Percentiles rank a stretch among this genome's conserved stretches.
Evolutionary conservation across 2,797 vertebrate species (phyloP).

Genomic region (Carcharodon carcharias): DNA sequence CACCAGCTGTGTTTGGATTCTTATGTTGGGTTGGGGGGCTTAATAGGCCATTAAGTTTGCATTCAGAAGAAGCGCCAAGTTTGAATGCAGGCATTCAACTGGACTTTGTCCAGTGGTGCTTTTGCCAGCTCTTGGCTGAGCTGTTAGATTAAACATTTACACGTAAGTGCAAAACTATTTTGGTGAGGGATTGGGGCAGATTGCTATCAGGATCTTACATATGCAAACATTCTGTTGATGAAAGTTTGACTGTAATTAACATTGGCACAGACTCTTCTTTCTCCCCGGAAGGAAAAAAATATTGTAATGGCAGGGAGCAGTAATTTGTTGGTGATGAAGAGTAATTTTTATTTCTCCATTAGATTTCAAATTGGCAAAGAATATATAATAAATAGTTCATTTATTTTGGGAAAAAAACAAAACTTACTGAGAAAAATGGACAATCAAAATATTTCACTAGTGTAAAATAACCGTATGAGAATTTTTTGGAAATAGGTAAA

Average conservation of each 20-base stretch:
- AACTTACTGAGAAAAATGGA: not conserved
- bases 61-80: not conserved
- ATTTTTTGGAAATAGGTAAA: not conserved
- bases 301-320: not conserved
- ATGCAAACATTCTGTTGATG: not conserved
- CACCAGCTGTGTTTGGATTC: not conserved
- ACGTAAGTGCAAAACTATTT: not conserved
- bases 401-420: not conserved
- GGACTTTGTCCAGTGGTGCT: conserved; percentile 1
- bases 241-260: not conserved
- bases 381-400: not conserved
- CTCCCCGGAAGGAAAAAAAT: not conserved
- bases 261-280: not conserved
- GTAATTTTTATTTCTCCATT: not conserved
- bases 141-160: not conserved
- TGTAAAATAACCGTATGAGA: not conserved
- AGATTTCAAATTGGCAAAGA: not conserved
- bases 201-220: not conserved
- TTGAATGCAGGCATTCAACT: not conserved
- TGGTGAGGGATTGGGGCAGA: no score
- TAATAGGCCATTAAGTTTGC: not conserved
- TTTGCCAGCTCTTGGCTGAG: not conserved
- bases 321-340: not conserved
- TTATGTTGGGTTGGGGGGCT: not conserved
- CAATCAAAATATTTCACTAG: not conserved